Evolutionary conservation across 2,888 invertebrate genomes (phyloP), one percentile per base, ranked within the genome.

Genomic region (Tenthredo notha): DNA sequence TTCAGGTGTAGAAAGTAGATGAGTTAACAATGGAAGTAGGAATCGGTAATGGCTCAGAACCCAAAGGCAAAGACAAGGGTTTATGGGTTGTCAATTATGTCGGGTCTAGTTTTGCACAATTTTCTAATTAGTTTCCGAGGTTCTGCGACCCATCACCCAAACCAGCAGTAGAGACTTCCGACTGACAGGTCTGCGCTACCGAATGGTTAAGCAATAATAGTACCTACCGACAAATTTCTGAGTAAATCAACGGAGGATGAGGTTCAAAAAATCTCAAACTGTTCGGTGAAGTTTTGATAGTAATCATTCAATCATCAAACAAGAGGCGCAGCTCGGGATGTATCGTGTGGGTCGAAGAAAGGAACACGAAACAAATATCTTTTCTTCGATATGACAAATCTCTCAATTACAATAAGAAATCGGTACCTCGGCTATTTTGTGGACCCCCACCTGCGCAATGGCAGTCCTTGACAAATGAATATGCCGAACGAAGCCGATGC

Each of bases 391-490:
- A 70, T 83, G 83, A 83, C 83, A 83, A 83, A 83, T 83, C n/a
- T 83, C 83, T 83, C 83, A 83, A 83, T 83, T 83, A 83, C 70
- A 70, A 70, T 83, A 83, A 83, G 83, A 83, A 83, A 83, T 83
- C 83, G 83, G 67, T 83, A 70, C 67, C 47, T 83, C 67, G 33
- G 83, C 29, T 67, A 83, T 83, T 80, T 70, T 47, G 67, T 70
- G 50, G 89, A 87, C 88, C 90, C 89, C 91, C 91, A 89, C 87
- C 89, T 86, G 90, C 47, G 91, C 88, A 89, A 87, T 87, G 88
- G 89, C 88, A 89, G 89, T 88, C 88, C 88, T 88, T 91, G 92
- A 92, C 90, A 91, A 92, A 93, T 93, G 92, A 91, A 90, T 90
- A 90, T 90, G 91, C 90, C 92, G 91, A 83, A 83, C 67, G 47